Base-by-base conservation (phyloP, 1,140 invertebrate species). In the Megathymus violae region DNA sequence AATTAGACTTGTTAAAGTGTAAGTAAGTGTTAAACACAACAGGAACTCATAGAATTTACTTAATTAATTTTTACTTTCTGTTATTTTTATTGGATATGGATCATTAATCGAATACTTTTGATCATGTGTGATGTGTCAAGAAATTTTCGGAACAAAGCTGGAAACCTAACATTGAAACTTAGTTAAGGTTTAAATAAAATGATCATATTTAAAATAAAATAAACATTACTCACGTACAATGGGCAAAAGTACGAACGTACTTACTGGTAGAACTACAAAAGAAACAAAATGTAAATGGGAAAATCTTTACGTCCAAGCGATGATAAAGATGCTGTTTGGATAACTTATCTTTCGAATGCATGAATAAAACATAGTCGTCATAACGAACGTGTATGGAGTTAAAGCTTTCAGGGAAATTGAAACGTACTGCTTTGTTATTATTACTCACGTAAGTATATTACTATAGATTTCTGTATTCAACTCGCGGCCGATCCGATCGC, bases 371-470 rank as follows among this genome's bases (percentile, higher is more conserved):
- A 83, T 75, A 64, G 71, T 69, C 71, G 52, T 70, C 64, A 73
- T 74, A 76, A 67, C 66, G 66, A 69, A 59, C 59, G 63, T 66
- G 51, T 54, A 72, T 43, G 50, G 60, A 72, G 70, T 77, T 74
- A 70, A 71, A 63, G 78, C 80, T 82, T 79, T 82, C 72, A 82
- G 69, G 66, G 48, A 78, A 71, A 82, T 82, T 82, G 74, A 76
- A 80, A 74, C 59, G 48, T 69, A 63, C 59, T 31, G 59, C 40
- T 67, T 66, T 59, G 64, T 70, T 73, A 72, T 74, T 71, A 71
- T 61, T 61, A 50, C 44, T 34, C 17, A 22, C n/a, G 50, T 40
- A 54, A 54, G 48, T 38, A 11, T 36, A 51, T 51, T 51, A 51
- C 31, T 6, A 36, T 38, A 16, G 48, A 10, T 15, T 38, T 34